Percentiles rank a stretch among this genome's conserved stretches.
phyloP scores from a whole-genome alignment of 2,113 vertebrate genomes.

The Ictalurus furcatus region DNA sequence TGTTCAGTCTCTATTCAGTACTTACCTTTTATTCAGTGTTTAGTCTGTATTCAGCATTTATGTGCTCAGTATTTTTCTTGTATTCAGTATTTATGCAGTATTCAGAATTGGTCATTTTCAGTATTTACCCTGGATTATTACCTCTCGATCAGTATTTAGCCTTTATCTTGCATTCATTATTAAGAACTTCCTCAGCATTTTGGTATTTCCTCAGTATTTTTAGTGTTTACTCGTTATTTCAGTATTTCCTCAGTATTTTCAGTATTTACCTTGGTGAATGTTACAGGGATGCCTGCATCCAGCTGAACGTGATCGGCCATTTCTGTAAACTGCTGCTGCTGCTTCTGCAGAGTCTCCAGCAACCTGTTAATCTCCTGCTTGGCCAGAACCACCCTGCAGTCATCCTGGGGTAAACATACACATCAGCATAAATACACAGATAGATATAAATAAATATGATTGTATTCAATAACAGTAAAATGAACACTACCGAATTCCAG shows the following conservation, averaged over 20 bases:
- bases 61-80: background rate
- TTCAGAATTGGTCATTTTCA: background rate
- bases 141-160: too few relatives aligned
- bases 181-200: background rate
- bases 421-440: background rate
- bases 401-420: slow-evolving; percentile 75
- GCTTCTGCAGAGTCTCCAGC: slow-evolving; percentile 92
- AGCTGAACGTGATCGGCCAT: slow-evolving; percentile 93
- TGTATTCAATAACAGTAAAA: background rate
- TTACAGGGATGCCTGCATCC: slow-evolving; percentile 95
- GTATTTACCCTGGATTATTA: background rate
- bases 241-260: background rate
- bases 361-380: slow-evolving; percentile 96
- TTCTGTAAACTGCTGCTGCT: slow-evolving; percentile 97
- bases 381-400: slow-evolving; percentile 93
- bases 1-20: background rate
- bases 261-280: slow-evolving; percentile 91
- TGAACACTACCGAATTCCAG: background rate
- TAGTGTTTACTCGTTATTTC: too few relatives aligned
- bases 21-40: too few relatives aligned
- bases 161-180: background rate
- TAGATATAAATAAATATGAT: background rate
- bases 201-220: too few relatives aligned
- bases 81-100: background rate
- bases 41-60: background rate